Percentiles rank a stretch among this genome's conserved stretches.
These are phyloP conservation scores for Tetragonula carbonaria DNA, from an alignment of 2,888 invertebrate genomes.

Conservation along the genomic window DNA sequence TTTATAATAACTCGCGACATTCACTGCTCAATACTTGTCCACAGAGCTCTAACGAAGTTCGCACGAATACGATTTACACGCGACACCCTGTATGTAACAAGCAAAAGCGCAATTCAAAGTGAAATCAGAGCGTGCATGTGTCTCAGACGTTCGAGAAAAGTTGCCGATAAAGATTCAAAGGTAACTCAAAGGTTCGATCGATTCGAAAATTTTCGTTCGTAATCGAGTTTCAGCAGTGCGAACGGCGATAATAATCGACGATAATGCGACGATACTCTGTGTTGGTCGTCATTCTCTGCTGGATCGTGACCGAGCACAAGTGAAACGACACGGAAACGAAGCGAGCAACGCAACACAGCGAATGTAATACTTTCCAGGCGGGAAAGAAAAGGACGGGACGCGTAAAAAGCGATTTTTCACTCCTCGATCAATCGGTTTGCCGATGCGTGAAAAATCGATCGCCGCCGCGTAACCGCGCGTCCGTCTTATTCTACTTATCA, in stretches of 20 bases:
- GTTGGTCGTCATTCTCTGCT: neutral
- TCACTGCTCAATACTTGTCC: too few species aligned
- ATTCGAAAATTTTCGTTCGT: neutral
- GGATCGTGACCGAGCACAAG: constrained; percentile 4
- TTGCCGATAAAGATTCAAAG: neutral
- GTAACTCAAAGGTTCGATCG: neutral
- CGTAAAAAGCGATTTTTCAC: constrained; percentile 25
- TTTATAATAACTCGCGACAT: too few species aligned
- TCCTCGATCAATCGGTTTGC: constrained; percentile 29
- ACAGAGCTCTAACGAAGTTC: too few species aligned
- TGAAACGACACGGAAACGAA: constrained; percentile 33
- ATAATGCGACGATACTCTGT: neutral
- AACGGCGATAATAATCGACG: neutral
- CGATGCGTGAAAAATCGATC: constrained; percentile 40
- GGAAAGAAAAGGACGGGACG: neutral
- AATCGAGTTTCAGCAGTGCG: neutral
- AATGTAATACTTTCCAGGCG: neutral
- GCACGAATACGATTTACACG: neutral
- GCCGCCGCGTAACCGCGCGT: constrained; percentile 19
- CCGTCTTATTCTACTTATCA: constrained; percentile 1
- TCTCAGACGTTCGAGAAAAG: neutral
- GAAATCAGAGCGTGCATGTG: neutral
- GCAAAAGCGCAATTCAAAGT: neutral
- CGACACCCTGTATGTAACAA: neutral
- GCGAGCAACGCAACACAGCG: neutral